Evolutionary conservation across 2,113 vertebrate species (phyloP), one percentile per base, ranked within the genome.

Genomic region (Tachuris rubrigastra): DNA sequence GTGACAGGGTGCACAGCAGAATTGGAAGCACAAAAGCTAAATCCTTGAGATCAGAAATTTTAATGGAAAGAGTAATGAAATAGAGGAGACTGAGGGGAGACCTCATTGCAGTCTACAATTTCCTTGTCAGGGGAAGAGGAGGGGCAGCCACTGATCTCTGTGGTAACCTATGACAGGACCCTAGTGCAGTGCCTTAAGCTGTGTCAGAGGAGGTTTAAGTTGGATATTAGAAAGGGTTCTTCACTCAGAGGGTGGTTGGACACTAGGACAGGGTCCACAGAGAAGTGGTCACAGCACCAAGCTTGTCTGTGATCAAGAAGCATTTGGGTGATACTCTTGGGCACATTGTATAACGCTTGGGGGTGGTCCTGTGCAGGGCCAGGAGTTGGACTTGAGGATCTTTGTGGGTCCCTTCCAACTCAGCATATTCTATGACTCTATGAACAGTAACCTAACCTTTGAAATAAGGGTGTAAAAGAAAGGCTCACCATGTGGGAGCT

Each of bases 401-500:
- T 35, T 19, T 39, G 24, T 35, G 11, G 16, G 24, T 18, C 10
- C 59, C 25, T 27, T 62, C 15, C 25, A 39, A 27, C 59, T 39
- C 25, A 39, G 11, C 11, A 39, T 39, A 62, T 39, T 39, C 16
- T 62, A 19, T 62, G 5, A 18, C 39, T 12, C 37, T 27, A 8
- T 15, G 4, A 17, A 16, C 9, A 10, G 8, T 60, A 74, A 33
- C n/a, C n/a, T n/a, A n/a, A n/a, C n/a, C n/a, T n/a, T n/a, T n/a
- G n/a, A n/a, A n/a, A n/a, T n/a, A n/a, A 24, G 4, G 2, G 2
- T 39, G 37, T 17, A 9, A 8, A 24, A 59, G 44, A 39, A 67
- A 33, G 8, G 12, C 5, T 66, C 18, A 10, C 35, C 15, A 30
- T 0, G 0, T 0, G 0, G 14, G 37, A 73, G 31, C 0, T 22